Percentiles rank a stretch among this genome's conserved stretches.
Conservation (phyloP, 2,113 vertebrate species). For the Malurus melanocephalus region DNA sequence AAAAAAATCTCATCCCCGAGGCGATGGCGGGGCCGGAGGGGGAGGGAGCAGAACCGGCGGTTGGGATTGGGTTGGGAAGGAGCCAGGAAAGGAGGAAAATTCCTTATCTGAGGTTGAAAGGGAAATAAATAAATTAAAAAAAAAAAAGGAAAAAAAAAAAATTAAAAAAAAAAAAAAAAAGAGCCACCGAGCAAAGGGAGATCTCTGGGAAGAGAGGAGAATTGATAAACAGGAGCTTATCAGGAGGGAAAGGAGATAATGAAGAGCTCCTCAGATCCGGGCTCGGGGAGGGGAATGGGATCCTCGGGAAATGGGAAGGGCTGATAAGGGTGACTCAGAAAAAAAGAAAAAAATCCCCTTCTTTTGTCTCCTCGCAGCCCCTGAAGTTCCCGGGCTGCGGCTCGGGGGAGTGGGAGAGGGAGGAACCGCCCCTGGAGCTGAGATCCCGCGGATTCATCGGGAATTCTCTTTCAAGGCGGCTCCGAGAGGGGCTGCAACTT, state of each 20-base stretch:
- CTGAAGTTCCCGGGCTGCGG: neutral
- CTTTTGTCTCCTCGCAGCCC: neutral
- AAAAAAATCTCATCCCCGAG: fast-evolving
- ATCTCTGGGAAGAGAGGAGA: neutral
- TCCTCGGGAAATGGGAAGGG: slow-evolving; percentile 39
- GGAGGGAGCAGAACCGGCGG: neutral
- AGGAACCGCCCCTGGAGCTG: fast-evolving
- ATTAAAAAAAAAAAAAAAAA: neutral
- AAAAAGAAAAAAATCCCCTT: too few relatives aligned
- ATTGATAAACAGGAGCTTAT: slow-evolving; percentile 56
- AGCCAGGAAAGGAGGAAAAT: neutral
- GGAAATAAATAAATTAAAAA: neutral
- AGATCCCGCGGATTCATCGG: fast-evolving
- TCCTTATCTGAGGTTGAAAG: neutral
- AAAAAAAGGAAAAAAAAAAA: neutral
- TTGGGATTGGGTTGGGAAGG: neutral
- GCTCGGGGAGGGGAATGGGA: slow-evolving; percentile 12
- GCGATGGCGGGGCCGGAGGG: neutral
- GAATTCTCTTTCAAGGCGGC: neutral
- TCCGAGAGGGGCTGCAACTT: too few relatives aligned
- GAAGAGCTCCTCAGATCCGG: slow-evolving; percentile 41
- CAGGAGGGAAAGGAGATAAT: slow-evolving; percentile 37
- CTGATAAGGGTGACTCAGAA: slow-evolving; percentile 38
- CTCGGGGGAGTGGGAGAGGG: neutral
- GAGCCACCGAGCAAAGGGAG: neutral